Evolutionary conservation across 2,797 vertebrate species (phyloP), one percentile per base, ranked within the genome.

Genomic region (Sebastes variabilis): DNA sequence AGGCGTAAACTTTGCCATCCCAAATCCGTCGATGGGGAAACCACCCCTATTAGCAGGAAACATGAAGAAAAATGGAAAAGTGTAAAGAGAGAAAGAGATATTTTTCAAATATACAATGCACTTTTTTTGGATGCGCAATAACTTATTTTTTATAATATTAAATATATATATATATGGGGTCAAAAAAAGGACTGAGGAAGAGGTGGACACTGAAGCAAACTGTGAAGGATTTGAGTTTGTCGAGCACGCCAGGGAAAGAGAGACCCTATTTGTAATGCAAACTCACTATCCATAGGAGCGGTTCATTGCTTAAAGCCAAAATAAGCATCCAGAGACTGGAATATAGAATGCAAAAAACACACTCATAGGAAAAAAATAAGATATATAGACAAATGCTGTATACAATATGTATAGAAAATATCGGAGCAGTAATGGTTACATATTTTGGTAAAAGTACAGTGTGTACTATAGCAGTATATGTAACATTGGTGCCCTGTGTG

Each of bases 71-170:
- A 81, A 84, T 66, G 73, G 83, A 88, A 88, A 87, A 70, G 79
- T 74, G 85, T 87, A 90, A 88, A 86, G 85, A 93, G 79, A 82
- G 91, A 94, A 79, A 95, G 89, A 93, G 92, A 96, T 96, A 95
- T 95, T 94, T 95, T 94, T 93, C 86, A 95, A 95, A 93, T 89
- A 90, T 92, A 94, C 80, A 70, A 95, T 96, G 96, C 96, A 96
- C 95, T 96, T 96, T 96, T 88, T 96, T 96, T 89, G 94, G 94
- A 96, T 94, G 95, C 92, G 95, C 95, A 96, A 96, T 96, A 96
- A 96, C 94, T 96, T 96, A 96, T 96, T 96, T 96, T 96, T 95
- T 96, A 96, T 95, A 95, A 94, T 91, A 90, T 93, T 85, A 93
- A 92, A 92, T 91, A 91, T 91, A 90, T 91, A 90, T 91, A 72